Evolutionary conservation across 2,113 vertebrate species (phyloP).

Genomic region (Anthoscopus minutus): DNA sequence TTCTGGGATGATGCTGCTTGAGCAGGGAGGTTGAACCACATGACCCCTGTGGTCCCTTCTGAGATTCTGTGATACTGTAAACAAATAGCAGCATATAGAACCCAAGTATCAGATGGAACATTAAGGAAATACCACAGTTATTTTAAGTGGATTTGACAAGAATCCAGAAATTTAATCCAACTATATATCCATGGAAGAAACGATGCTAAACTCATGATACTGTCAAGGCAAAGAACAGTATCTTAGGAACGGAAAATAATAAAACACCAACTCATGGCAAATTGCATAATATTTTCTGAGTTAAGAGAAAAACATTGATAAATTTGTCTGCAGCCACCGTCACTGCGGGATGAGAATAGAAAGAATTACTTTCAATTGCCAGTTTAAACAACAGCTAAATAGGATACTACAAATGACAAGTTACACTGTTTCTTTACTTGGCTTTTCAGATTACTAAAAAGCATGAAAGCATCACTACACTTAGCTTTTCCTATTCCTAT

Average conservation of each 20-base stretch:
- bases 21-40: not conserved
- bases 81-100: not conserved
- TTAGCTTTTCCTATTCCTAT: not conserved
- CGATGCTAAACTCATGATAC: fast-evolving
- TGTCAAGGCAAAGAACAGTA: not conserved
- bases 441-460: not conserved
- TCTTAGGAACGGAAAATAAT: not conserved
- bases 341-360: not conserved
- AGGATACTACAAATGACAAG: not conserved
- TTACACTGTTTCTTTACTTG: not conserved
- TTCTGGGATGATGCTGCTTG: not conserved
- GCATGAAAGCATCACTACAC: not conserved
- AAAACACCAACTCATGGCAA: not conserved
- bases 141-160: not conserved
- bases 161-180: not conserved
- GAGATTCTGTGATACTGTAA: not conserved
- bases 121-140: not conserved
- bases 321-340: not conserved
- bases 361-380: not conserved
- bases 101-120: not conserved
- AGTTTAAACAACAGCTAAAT: not conserved
- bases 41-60: not conserved
- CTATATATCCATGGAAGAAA: not conserved
- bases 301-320: not conserved
- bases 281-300: not conserved